phyloP scores from a whole-genome alignment of 1,140 invertebrate species.

The Thalassaphorura encarpata region DNA sequence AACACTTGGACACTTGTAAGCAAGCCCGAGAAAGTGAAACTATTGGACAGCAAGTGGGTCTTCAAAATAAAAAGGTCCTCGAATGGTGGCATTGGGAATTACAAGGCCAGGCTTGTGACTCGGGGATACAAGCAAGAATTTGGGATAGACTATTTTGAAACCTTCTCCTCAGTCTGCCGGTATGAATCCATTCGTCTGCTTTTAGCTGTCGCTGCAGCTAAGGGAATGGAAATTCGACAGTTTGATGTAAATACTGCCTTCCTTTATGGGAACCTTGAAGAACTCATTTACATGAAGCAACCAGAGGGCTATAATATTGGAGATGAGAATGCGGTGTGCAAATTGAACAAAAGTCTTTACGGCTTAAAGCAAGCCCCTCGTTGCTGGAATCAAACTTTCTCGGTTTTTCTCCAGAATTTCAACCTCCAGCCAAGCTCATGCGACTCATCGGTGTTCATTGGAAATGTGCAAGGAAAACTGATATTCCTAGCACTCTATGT shows the following conservation, averaged over 20 bases:
- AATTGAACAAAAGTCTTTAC: conserved; percentile 39
- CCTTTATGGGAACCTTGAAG: conserved; percentile 34
- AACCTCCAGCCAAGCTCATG: neutral
- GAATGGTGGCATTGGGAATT: conserved; percentile 5
- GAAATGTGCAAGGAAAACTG: conserved; percentile 11
- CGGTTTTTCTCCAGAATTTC: neutral
- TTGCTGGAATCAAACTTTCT: conserved; percentile 35
- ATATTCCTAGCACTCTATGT: conserved; percentile 35
- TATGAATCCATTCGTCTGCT: conserved; percentile 33
- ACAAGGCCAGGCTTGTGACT: conserved; percentile 39
- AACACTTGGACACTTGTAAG: conserved; percentile 8
- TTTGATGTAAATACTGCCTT: conserved; percentile 36
- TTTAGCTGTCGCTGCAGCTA: conserved; percentile 28
- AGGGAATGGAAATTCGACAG: conserved; percentile 31
- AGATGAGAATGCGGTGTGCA: conserved; percentile 1
- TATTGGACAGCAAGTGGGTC: conserved; percentile 14
- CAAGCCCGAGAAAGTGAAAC: neutral
- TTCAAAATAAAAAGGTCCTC: conserved; percentile 14
- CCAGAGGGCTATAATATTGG: conserved; percentile 19
- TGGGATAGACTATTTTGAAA: conserved; percentile 35
- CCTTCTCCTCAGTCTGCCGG: conserved; percentile 36
- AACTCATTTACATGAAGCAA: conserved; percentile 33
- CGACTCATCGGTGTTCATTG: conserved; percentile 6
- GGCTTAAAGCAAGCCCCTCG: conserved; percentile 40
- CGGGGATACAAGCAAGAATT: conserved; percentile 36